Base-by-base conservation (phyloP, 2,797 vertebrate species). In the Lepidocolaptes lacrymiger region DNA sequence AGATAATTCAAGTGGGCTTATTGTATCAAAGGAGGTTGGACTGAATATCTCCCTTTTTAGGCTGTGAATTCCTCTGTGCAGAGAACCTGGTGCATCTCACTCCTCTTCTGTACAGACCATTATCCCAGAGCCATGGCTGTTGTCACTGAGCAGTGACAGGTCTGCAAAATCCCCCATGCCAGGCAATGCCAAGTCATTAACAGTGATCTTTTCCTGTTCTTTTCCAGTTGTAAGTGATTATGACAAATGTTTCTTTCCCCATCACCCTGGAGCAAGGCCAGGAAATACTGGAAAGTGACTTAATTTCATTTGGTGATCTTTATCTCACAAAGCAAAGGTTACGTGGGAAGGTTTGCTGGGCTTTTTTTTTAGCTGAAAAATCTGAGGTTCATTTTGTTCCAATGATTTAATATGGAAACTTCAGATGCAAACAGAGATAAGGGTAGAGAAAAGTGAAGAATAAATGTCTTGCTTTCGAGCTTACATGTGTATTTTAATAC, bases 191-290 rank as follows among this genome's bases (percentile, higher is more conserved):
- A 12, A 24, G 69, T 14, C 86, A 37, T 84, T 85, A 88, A 34
- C 85, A 61, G 34, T 5, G 20, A 56, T 69, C 59, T 83, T 59
- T 56, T 44, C 82, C 87, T 94, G 34, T 54, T 64, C 86, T 46
- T 43, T 79, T 83, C 79, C 46, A 21, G 7, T 69, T 72, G 10
- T 9, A 39, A 79, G 63, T 13, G 74, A 76, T 93, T 24, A 7
- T 89, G 88, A 93, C 80, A 92, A 94, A 91, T 39, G 64, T 61
- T 93, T 55, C 62, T 84, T 85, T 88, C 84, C 78, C 51, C 24
- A 12, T 88, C 1, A 3, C 23, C 30, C 24, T 87, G 94, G 77
- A 95, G 36, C 8, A 4, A 86, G 58, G 88, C 91, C 96, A 85
- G 62, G 49, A 62, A 80, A 51, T 64, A 27, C 77, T 61, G 36